phyloP scores from a whole-genome alignment of 1,140 invertebrate species.

The Scaptomyza montana region DNA sequence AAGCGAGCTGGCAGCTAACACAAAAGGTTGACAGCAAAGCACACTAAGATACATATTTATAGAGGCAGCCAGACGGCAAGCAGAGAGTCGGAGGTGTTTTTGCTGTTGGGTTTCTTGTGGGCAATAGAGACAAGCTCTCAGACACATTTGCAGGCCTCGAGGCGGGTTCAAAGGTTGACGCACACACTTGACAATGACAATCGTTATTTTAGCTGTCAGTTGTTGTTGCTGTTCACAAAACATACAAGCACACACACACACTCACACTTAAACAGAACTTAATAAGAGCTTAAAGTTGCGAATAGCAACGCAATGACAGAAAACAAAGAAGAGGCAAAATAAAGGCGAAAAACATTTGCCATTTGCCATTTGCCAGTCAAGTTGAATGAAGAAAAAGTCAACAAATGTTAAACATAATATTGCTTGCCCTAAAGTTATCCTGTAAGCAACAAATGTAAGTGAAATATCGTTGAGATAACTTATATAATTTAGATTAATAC shows the following conservation, averaged over 20 bases:
- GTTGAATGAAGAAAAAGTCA: slow-evolving; percentile 27
- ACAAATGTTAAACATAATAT: not conserved
- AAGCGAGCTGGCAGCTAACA: slow-evolving; percentile 54
- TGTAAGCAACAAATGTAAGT: not conserved
- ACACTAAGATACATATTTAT: not conserved
- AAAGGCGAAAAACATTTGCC: slow-evolving; percentile 53
- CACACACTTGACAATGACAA: slow-evolving; percentile 81
- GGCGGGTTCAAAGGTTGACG: slow-evolving; percentile 78
- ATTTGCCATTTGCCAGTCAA: slow-evolving; percentile 71
- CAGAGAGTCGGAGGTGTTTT: not conserved
- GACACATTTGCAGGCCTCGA: slow-evolving; percentile 32
- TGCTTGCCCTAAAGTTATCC: not conserved
- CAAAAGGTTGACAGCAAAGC: slow-evolving; percentile 21
- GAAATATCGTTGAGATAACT: too few relatives aligned
- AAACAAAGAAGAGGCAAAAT: slow-evolving; percentile 19
- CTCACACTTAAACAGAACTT: slow-evolving; percentile 43
- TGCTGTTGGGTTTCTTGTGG: not conserved
- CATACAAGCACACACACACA: not conserved
- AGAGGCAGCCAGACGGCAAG: slow-evolving; percentile 5
- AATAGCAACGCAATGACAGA: slow-evolving; percentile 36
- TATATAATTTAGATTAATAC: too few relatives aligned
- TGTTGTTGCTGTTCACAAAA: slow-evolving; percentile 57
- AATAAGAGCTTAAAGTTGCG: slow-evolving; percentile 74
- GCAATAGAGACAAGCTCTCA: slow-evolving; percentile 21
- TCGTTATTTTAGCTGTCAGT: slow-evolving; percentile 82